These are phyloP conservation scores for Xenopus tropicalis DNA, from an alignment of 2,113 vertebrate genomes.

Conservation along the genomic window DNA sequence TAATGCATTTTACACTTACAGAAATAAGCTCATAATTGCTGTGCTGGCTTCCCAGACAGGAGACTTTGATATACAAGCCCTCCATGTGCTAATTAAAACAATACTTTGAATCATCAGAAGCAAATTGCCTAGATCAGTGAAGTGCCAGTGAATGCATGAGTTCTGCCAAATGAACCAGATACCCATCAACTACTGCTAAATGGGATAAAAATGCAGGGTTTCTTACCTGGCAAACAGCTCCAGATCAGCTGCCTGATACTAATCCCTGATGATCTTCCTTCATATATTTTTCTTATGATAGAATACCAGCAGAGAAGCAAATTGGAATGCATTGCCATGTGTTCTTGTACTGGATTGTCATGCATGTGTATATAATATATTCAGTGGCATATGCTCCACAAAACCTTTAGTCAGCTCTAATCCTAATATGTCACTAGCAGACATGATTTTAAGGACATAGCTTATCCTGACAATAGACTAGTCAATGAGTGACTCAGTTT, in stretches of 20 bases:
- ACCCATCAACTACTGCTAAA: conserved; percentile 21
- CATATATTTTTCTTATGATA: conserved; percentile 2
- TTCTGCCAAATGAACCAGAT: conserved; percentile 42
- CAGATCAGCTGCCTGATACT: conserved; percentile 32
- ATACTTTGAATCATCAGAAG: conserved; percentile 39
- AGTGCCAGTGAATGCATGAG: conserved; percentile 31
- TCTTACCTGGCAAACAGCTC: conserved; percentile 31
- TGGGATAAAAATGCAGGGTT: conserved; percentile 34
- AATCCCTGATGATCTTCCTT: conserved; percentile 13
- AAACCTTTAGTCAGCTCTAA: not conserved
- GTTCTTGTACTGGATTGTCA: not conserved
- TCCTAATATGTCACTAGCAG: not conserved
- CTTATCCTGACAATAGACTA: not conserved
- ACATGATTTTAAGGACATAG: not conserved
- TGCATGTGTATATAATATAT: not conserved
- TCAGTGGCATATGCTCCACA: not conserved
- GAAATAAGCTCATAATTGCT: conserved; percentile 35
- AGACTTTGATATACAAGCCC: conserved; percentile 38
- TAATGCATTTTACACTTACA: conserved; percentile 27
- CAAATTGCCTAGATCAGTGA: conserved; percentile 41
- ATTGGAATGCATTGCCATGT: not conserved
- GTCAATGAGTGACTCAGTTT: not conserved
- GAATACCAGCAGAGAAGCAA: not conserved
- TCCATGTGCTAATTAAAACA: conserved; percentile 44
- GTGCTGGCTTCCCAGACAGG: conserved; percentile 14